Conservation (phyloP, 1,140 invertebrate genomes). For the Hermetia illucens region DNA sequence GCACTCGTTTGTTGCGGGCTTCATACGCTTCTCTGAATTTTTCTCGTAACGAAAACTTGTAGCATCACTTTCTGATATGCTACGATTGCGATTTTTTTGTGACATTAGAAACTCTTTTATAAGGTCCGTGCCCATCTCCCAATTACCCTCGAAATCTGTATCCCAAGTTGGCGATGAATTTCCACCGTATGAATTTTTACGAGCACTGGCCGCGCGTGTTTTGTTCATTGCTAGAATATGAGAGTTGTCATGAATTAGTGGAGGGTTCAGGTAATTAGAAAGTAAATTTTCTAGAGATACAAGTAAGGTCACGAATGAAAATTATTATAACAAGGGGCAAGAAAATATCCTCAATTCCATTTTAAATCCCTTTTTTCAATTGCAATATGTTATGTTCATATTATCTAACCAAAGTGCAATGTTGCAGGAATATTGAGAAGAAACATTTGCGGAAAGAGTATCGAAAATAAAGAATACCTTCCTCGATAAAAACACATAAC, state of each 20-base stretch:
- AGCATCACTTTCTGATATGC: conserved; percentile 10
- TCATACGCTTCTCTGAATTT: not conserved
- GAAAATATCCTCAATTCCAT: not conserved
- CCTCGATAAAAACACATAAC: too few relatives aligned
- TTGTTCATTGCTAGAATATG: too few relatives aligned
- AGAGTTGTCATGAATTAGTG: too few relatives aligned
- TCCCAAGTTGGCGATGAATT: conserved; percentile 10
- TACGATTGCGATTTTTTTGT: conserved; percentile 9
- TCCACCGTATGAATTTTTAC: conserved; percentile 6
- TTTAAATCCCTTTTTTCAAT: not conserved
- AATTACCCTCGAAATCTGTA: conserved; percentile 13
- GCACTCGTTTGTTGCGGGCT: too few relatives aligned
- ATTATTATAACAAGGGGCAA: not conserved
- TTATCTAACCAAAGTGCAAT: not conserved
- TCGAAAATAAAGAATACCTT: too few relatives aligned
- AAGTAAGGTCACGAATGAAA: too few relatives aligned
- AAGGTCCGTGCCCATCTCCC: conserved; percentile 14
- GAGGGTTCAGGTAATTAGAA: too few relatives aligned
- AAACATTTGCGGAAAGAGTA: too few relatives aligned
- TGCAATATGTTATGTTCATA: not conserved
- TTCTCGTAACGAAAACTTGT: too few relatives aligned
- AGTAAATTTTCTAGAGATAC: too few relatives aligned
- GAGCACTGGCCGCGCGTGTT: too few relatives aligned
- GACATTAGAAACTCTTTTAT: conserved; percentile 11
- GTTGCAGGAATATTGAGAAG: not conserved